These are phyloP conservation scores for Trachymyrmex septentrionalis DNA, from an alignment of 1,140 invertebrate genomes.

Conservation along the genomic window DNA sequence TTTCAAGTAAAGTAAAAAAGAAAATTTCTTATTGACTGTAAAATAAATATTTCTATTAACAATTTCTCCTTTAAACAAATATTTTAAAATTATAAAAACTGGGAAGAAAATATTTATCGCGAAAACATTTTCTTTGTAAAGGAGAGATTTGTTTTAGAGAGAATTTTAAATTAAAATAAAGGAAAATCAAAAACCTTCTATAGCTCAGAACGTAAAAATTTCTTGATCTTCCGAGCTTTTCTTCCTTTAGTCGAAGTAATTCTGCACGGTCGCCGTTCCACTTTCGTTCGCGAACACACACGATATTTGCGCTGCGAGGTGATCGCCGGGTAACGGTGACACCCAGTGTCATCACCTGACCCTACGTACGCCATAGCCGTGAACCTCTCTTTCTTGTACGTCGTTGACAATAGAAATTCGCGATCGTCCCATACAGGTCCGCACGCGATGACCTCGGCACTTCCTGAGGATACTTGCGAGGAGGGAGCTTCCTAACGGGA, in stretches of 20 bases:
- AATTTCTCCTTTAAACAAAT: too few relatives aligned
- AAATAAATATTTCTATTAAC: too few relatives aligned
- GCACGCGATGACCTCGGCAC: slow-evolving; percentile 82
- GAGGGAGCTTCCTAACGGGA: slow-evolving; percentile 81
- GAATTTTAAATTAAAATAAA: too few relatives aligned
- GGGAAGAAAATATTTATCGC: too few relatives aligned
- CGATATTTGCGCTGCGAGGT: slow-evolving; percentile 18
- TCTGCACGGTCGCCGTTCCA: slow-evolving; percentile 54
- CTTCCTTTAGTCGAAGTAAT: background rate
- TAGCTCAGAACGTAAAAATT: background rate
- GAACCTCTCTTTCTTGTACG: slow-evolving; percentile 76
- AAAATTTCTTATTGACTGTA: background rate
- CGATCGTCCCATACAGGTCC: slow-evolving; percentile 78
- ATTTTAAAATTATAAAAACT: too few relatives aligned
- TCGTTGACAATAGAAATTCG: slow-evolving; percentile 79
- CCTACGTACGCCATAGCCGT: slow-evolving; percentile 75
- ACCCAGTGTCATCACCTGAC: slow-evolving; percentile 75
- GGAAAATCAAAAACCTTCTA: too few relatives aligned
- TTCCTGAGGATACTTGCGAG: slow-evolving; percentile 79
- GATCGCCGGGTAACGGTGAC: slow-evolving; percentile 81
- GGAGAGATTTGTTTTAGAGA: too few relatives aligned
- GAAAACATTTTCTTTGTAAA: too few relatives aligned
- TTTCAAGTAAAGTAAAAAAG: background rate
- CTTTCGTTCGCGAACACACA: slow-evolving; percentile 47
- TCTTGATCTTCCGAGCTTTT: background rate